These are phyloP conservation scores for Ennomos erosarius DNA, from an alignment of 2,888 invertebrate genomes.

Conservation along the genomic window DNA sequence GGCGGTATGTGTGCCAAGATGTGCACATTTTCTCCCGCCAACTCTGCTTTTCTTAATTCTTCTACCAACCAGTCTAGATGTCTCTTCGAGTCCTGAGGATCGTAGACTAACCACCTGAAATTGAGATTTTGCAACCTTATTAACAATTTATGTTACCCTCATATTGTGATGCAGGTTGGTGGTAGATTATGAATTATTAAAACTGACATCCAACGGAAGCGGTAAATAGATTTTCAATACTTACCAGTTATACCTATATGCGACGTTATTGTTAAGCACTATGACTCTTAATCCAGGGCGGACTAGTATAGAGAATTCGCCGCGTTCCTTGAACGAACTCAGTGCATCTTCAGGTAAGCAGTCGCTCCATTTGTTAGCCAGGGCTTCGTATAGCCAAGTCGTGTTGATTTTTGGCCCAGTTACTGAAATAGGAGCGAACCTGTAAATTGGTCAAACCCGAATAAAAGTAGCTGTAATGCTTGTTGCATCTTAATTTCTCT, in stretches of 20 bases:
- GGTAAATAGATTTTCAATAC: slow-evolving; percentile 29
- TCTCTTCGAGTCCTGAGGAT: slow-evolving; percentile 89
- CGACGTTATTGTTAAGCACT: slow-evolving; percentile 92
- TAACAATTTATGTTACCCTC: no score
- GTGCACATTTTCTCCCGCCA: slow-evolving; percentile 90
- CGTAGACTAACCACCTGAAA: slow-evolving; percentile 89
- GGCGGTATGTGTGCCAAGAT: slow-evolving; percentile 94
- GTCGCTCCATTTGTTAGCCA: slow-evolving; percentile 89
- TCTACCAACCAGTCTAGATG: slow-evolving; percentile 93
- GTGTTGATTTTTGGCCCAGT: slow-evolving; percentile 81
- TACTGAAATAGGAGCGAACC: slow-evolving; percentile 86
- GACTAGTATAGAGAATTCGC: slow-evolving; percentile 90
- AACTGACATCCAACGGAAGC: no score
- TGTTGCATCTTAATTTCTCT: no score
- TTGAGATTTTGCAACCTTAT: no score
- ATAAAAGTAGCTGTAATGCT: no score
- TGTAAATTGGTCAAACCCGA: slow-evolving; percentile 46
- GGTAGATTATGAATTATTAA: no score
- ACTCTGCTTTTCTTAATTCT: slow-evolving; percentile 90
- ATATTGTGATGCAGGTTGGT: no score
- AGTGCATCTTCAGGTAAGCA: slow-evolving; percentile 89
- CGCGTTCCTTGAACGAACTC: slow-evolving; percentile 87
- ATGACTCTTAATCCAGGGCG: slow-evolving; percentile 90
- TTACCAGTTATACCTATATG: slow-evolving; percentile 90
- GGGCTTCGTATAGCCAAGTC: slow-evolving; percentile 90